Evolutionary conservation across 2,888 invertebrate species (phyloP).

Genomic region (Nomada lathburiana): DNA sequence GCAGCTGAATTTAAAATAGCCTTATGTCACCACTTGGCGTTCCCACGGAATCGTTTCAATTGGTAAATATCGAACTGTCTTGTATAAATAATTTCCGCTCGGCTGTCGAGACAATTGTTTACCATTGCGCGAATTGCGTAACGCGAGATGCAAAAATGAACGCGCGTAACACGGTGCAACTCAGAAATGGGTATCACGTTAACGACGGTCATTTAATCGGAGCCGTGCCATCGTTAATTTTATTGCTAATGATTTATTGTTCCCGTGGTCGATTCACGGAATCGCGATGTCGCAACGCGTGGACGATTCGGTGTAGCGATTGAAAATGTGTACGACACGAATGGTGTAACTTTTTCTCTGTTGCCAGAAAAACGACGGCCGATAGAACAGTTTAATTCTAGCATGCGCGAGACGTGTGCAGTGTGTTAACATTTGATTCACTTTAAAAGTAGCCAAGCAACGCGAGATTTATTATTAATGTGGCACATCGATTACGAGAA

Average conservation of each 20-base stretch:
- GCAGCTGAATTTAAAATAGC: neutral
- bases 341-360: neutral
- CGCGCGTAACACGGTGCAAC: neutral
- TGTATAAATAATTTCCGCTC: neutral
- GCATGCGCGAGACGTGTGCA: neutral
- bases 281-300: neutral
- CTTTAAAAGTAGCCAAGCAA: neutral
- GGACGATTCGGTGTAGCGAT: neutral
- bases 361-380: neutral
- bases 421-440: neutral
- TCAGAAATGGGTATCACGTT: constrained; percentile 5
- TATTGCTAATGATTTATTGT: constrained; percentile 24
- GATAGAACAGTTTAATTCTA: neutral
- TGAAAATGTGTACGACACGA: neutral
- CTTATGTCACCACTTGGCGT: neutral
- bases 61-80: neutral
- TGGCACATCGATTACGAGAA: constrained; percentile 9
- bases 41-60: too few relatives aligned
- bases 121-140: neutral
- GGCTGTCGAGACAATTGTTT: neutral
- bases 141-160: neutral
- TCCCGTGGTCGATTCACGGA: neutral
- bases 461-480: neutral
- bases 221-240: constrained; percentile 5
- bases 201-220: neutral